Base-by-base conservation (phyloP, 2,113 vertebrate genomes). In the Calyptomena viridis region DNA sequence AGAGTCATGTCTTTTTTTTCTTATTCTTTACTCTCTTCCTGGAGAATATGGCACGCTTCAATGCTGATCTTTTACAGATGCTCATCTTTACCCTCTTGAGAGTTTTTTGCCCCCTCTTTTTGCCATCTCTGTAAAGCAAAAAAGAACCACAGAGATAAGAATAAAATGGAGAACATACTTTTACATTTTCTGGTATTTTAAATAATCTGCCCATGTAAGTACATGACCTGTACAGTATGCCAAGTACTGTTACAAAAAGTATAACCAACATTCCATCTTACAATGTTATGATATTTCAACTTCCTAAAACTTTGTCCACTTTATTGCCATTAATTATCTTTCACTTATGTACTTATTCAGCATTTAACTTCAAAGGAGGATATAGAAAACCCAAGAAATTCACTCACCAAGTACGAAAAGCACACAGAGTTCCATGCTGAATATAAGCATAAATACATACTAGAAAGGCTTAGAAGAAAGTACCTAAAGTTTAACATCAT, bases 101-200 rank as follows among this genome's bases (percentile, higher is more conserved):
- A 87, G 84, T 97, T 49, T 97, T 97, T 77, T 84, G 96, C 84
- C 84, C 94, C 89, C 92, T 92, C 85, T 97, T 98, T 94, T 88
- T 94, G 72, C 88, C 94, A 87, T 84, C 58, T 87, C 98, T 98
- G 97, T 78, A 97, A 97, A 96, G 87, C 58, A 97, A 95, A 84
- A 88, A 78, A 96, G 2, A 25, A 80, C 96, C 62, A 89, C 5
- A 76, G 27, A 89, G 67, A 84, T 93, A 89, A 96, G 53, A 95
- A 87, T 86, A 90, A 96, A 97, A 91, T 64, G n/a, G 90, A 95
- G 55, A 97, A 72, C 0, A 1, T 18, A 49, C 12, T 46, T 53
- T 21, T 22, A 19, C 13, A 23, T 71, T 66, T 67, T 20, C 59
- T 55, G 8, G 21, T 27, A 71, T 74, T 84, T 76, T 71, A 85